These are phyloP conservation scores for Stomatorhinus walkeri DNA, from an alignment of 2,797 vertebrate species.

Conservation along the genomic window DNA sequence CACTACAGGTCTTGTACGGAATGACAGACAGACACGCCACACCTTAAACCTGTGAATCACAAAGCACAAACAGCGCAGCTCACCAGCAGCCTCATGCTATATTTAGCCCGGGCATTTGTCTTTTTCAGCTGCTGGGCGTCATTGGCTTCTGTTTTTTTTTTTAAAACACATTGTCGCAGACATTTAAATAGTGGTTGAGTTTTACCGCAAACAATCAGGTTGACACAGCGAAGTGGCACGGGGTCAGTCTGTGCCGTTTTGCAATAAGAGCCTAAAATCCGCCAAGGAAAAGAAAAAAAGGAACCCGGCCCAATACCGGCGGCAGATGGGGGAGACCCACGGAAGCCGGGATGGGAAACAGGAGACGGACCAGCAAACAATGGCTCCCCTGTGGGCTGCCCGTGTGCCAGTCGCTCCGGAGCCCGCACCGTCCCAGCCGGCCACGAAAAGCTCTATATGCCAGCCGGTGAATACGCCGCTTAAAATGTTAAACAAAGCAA, in stretches of 20 bases:
- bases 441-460: neutral
- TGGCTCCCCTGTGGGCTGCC: neutral
- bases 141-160: neutral
- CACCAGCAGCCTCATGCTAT: neutral
- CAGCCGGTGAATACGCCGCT: neutral
- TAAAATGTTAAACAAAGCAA: neutral
- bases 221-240: neutral
- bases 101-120: neutral
- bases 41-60: neutral
- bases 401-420: neutral
- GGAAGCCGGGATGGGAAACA: neutral
- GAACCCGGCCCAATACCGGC: neutral
- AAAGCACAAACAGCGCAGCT: neutral
- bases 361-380: neutral
- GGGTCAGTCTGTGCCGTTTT: neutral
- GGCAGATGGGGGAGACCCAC: neutral
- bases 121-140: neutral
- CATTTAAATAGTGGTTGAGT: neutral
- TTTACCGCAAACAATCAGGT: neutral
- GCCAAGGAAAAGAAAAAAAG: neutral
- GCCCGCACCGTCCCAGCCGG: neutral
- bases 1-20: neutral
- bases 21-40: neutral
- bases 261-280: neutral
- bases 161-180: neutral